A percentile compares a stretch with the other conserved stretches of the same genome.
Evolutionary conservation across 2,113 vertebrate species (phyloP).

Genomic region (Gobiocypris rarus): DNA sequence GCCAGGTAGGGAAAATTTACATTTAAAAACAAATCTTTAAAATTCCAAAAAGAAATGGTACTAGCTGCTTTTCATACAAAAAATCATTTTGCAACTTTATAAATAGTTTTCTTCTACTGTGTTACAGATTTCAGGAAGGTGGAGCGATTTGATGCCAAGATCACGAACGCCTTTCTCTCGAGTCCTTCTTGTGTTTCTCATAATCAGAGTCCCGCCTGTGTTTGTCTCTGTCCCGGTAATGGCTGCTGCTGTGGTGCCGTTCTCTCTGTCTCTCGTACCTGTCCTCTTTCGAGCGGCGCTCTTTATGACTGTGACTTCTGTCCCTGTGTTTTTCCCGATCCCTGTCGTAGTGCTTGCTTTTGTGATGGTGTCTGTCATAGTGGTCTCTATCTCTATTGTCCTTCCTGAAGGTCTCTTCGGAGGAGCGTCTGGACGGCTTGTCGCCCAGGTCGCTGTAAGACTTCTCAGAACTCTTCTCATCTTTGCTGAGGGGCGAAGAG

Average conservation of each 20-base stretch:
- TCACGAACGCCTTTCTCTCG: constrained; percentile 80
- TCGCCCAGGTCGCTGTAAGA: constrained; percentile 88
- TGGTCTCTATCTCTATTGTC: constrained; percentile 78
- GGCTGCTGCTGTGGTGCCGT: constrained; percentile 76
- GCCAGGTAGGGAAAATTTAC: background rate
- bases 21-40: constrained; percentile 27
- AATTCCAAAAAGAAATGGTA: constrained; percentile 28
- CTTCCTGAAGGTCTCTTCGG: constrained; percentile 78
- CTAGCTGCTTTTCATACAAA: constrained; percentile 51
- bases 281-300: constrained; percentile 76
- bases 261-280: constrained; percentile 83
- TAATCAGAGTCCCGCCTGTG: constrained; percentile 82
- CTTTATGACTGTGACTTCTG: constrained; percentile 67
- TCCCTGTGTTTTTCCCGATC: constrained; percentile 74
- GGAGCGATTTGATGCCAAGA: constrained; percentile 48
- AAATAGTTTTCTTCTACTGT: constrained; percentile 63
- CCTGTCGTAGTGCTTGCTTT: constrained; percentile 82
- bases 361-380: constrained; percentile 83
- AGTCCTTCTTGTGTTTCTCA: constrained; percentile 84
- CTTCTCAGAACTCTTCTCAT: constrained; percentile 81
- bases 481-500: constrained; percentile 75
- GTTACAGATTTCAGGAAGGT: constrained; percentile 60
- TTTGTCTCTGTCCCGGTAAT: constrained; percentile 68
- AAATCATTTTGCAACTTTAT: constrained; percentile 54
- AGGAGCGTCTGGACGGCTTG: constrained; percentile 78